phyloP scores from a whole-genome alignment of 2,797 vertebrate genomes.

The Melanotaenia pygmaea region DNA sequence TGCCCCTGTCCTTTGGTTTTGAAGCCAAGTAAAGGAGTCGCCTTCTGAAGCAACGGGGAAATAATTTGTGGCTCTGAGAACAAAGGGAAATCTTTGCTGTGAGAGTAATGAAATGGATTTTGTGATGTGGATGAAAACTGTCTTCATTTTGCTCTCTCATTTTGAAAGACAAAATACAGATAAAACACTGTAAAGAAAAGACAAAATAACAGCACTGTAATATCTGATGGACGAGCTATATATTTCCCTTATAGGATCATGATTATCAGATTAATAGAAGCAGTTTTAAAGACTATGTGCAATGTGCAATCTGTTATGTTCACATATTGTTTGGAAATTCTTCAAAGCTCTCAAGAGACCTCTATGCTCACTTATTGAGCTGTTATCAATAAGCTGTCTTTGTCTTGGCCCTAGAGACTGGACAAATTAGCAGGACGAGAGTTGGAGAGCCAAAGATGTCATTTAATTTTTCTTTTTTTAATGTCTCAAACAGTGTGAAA shows the following conservation, averaged over 20 bases:
- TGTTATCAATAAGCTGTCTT: slow-evolving; percentile 71
- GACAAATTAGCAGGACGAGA: slow-evolving; percentile 53
- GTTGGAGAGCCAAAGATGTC: slow-evolving; percentile 27
- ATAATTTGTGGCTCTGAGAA: slow-evolving; percentile 76
- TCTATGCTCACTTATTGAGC: slow-evolving; percentile 68
- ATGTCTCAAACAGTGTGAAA: neutral
- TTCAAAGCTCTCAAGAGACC: slow-evolving; percentile 57
- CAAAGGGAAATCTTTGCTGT: slow-evolving; percentile 75
- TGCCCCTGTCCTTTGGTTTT: slow-evolving; percentile 74
- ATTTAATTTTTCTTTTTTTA: neutral
- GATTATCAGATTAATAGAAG: slow-evolving; percentile 20
- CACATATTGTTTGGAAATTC: slow-evolving; percentile 59
- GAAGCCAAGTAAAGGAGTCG: slow-evolving; percentile 76
- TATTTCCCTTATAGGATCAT: slow-evolving; percentile 7
- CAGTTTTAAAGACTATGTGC: slow-evolving; percentile 35
- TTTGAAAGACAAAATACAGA: slow-evolving; percentile 56
- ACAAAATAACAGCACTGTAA: slow-evolving; percentile 35
- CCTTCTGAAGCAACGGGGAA: slow-evolving; percentile 75
- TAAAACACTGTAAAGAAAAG: slow-evolving; percentile 45
- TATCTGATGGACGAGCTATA: slow-evolving; percentile 30
- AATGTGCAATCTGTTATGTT: slow-evolving; percentile 51
- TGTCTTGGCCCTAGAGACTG: slow-evolving; percentile 60
- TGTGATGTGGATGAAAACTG: slow-evolving; percentile 65
- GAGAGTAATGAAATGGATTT: slow-evolving; percentile 75
- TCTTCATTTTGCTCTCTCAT: slow-evolving; percentile 53